Evolutionary conservation across 2,888 invertebrate species (phyloP), one percentile per base, ranked within the genome.

Genomic region (Scaptomyza caliginosa): DNA sequence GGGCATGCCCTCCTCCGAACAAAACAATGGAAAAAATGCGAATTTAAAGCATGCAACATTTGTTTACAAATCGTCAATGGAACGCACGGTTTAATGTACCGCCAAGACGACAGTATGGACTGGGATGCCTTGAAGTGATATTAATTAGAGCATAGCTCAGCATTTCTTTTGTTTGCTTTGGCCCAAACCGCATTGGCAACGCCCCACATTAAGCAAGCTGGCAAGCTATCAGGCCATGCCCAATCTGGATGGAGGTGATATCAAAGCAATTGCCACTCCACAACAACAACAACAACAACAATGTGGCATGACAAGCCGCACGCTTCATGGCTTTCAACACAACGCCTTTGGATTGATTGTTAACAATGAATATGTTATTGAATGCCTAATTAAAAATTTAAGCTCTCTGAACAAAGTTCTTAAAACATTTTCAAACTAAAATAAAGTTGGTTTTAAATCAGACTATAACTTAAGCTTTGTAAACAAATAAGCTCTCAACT

Each of bases 131-230:
- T 84, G 86, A 86, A 86, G 74, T 58, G 71, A 75, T 82, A 86
- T 84, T 84, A 86, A 84, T 86, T 86, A 79, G 5, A 30, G 28
- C 8, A 13, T 11, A 60, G 52, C 69, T 65, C 79, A 81, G 82
- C 81, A 81, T 82, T 85, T 81, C 85, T 85, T 82, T 85, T 81
- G 81, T 81, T 66, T 60, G 67, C 57, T n/a, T n/a, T n/a, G n/a
- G n/a, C n/a, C n/a, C n/a, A n/a, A n/a, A n/a, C n/a, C 66, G 32
- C 58, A 60, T 71, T 81, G 81, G 81, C 70, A 75, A 81, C 81
- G 70, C 75, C 67, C 75, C 64, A 68, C 58, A 39, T 43, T 56
- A 50, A 16, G 30, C 10, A 10, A n/a, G 4, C 28, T n/a, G n/a
- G 10, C 26, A 24, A 60, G 60, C 24, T 54, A 59, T 45, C 32